A percentile compares a stretch with the other conserved stretches of the same genome.
Evolutionary conservation across 1,140 invertebrate species (phyloP).

Genomic region (Hyposmocoma kahamanoa): DNA sequence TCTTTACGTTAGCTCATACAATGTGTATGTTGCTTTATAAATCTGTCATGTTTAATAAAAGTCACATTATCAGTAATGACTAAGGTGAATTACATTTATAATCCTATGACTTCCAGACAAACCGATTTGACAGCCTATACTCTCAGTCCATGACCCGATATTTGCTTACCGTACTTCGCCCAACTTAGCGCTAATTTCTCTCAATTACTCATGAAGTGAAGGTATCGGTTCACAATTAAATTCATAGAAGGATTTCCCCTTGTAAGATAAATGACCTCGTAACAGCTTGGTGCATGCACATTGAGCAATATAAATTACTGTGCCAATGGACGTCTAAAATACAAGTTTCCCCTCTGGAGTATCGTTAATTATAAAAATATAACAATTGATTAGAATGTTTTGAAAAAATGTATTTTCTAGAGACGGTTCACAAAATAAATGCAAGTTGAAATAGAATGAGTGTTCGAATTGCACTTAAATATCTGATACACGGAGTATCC

Average conservation of each 20-base stretch:
- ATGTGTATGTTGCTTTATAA: constrained; percentile 19
- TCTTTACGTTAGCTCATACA: constrained; percentile 25
- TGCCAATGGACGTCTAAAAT: too few species aligned
- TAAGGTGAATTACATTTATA: constrained; percentile 41
- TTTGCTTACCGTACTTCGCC: constrained; percentile 12
- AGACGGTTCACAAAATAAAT: constrained; percentile 29
- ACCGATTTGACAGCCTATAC: constrained; percentile 27
- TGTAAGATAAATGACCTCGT: too few species aligned
- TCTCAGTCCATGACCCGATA: constrained; percentile 48
- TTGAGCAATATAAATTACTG: too few species aligned
- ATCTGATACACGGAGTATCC: constrained; percentile 25
- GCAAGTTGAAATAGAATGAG: constrained; percentile 32
- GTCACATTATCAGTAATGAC: constrained; percentile 24
- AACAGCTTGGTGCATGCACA: too few species aligned
- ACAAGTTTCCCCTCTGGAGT: too few species aligned
- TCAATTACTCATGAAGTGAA: neutral
- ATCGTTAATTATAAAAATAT: too few species aligned
- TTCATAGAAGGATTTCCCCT: too few species aligned
- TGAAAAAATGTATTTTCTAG: too few species aligned
- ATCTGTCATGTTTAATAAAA: constrained; percentile 38
- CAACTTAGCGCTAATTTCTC: constrained; percentile 10
- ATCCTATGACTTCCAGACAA: constrained; percentile 15
- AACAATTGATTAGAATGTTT: too few species aligned
- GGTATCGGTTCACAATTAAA: too few species aligned
- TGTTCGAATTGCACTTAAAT: constrained; percentile 41